These are phyloP conservation scores for Aurelia aurita DNA, from an alignment of 30 jellyfish, hydroid and myxozoan genomes.

Conservation along the genomic window DNA sequence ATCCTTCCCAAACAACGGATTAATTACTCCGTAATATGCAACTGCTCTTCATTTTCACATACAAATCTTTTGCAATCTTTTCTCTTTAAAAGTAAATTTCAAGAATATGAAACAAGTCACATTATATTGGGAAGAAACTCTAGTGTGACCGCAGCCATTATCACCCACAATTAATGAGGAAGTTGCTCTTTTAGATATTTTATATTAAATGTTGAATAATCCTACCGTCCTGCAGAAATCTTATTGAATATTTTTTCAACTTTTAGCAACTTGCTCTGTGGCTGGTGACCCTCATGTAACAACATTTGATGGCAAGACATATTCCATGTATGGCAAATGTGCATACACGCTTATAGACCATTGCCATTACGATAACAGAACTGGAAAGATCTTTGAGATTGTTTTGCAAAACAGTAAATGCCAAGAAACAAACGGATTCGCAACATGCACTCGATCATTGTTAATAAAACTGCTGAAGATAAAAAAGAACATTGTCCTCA, in stretches of 20 bases:
- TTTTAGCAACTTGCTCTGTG: slow-evolving; percentile 88
- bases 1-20: too few species aligned
- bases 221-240: background rate
- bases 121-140: too few species aligned
- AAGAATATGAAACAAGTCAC: too few species aligned
- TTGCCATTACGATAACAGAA: slow-evolving; percentile 81
- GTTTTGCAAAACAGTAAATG: slow-evolving; percentile 82
- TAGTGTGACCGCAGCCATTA: too few species aligned
- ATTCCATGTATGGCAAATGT: slow-evolving; percentile 96
- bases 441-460: slow-evolving; percentile 89
- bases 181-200: too few species aligned
- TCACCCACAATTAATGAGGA: too few species aligned
- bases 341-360: slow-evolving; percentile 93
- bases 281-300: slow-evolving; percentile 97
- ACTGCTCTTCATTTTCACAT: too few species aligned
- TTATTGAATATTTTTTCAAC: background rate
- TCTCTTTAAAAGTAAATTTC: too few species aligned
- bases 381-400: slow-evolving; percentile 83
- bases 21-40: too few species aligned
- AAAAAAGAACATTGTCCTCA: slow-evolving; percentile 65
- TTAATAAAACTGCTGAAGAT: slow-evolving; percentile 72
- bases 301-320: slow-evolving; percentile 95
- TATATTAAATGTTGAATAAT: too few species aligned
- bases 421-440: slow-evolving; percentile 63
- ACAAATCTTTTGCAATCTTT: too few species aligned